A percentile compares a stretch with the other conserved stretches of the same genome.
Evolutionary conservation across 2,888 invertebrate genomes (phyloP).

Genomic region (Cryptocheilus praepositus): DNA sequence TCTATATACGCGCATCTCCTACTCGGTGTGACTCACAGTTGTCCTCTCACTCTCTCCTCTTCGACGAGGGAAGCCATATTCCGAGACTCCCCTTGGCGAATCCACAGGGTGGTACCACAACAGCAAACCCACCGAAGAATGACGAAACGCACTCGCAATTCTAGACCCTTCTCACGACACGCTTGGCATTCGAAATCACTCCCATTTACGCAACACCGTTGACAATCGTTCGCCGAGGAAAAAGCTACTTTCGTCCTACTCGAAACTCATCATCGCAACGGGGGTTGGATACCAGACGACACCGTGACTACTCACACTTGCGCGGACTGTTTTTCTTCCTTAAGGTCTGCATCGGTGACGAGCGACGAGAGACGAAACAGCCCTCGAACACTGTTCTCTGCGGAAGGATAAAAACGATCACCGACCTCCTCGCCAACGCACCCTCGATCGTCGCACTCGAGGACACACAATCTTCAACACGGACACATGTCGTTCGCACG

Average conservation of each 20-base stretch:
- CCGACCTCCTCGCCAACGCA: constrained; percentile 41
- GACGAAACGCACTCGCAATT: too few species aligned
- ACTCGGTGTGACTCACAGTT: neutral
- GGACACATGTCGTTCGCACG: constrained; percentile 53
- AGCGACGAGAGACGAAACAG: neutral
- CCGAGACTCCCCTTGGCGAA: constrained; percentile 38
- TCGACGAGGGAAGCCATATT: constrained; percentile 52
- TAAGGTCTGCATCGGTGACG: constrained; percentile 87
- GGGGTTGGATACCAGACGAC: neutral
- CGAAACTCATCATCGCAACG: too few species aligned
- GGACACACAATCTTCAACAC: constrained; percentile 49
- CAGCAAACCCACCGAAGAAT: neutral
- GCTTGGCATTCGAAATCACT: too few species aligned
- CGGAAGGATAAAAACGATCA: constrained; percentile 27
- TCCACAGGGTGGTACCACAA: constrained; percentile 41
- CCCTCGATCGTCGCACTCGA: constrained; percentile 49
- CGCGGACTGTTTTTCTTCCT: constrained; percentile 95
- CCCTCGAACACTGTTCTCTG: neutral
- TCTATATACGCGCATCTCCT: too few species aligned
- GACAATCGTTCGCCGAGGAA: too few species aligned
- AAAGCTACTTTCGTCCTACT: too few species aligned
- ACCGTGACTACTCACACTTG: constrained; percentile 86
- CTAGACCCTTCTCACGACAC: too few species aligned
- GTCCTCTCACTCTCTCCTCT: neutral
- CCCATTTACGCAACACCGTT: too few species aligned